Base-by-base conservation (phyloP, 2,888 invertebrate genomes). In the Dasysyrphus albostriatus region DNA sequence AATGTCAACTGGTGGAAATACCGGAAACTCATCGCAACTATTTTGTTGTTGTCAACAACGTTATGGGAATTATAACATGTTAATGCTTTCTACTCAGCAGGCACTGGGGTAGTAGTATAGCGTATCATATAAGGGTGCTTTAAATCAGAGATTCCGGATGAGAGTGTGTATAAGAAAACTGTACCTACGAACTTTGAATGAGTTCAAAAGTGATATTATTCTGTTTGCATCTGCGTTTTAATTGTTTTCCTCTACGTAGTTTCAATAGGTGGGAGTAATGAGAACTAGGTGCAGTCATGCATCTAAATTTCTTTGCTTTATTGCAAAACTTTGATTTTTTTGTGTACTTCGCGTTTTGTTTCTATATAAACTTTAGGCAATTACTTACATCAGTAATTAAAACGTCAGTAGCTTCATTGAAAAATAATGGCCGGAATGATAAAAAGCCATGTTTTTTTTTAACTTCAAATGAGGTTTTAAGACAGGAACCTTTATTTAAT, bases 1-100 rank as follows among this genome's bases (percentile, higher is more conserved):
- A 83, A 78, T 34, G 69, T 74, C 63, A 65, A 49, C 32, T 34
- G 47, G 54, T 49, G 56, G 58, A 79, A 83, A 67, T 49, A 63
- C 74, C 56, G 83, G 78, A 78, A 83, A 73, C 78, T 73, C 63
- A 49, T 51, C 34, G 72, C 58, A 77, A 67, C 16, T 49, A 47
- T 65, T 34, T 76, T 59, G 5, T 42, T 44, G 14, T 63, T 44
- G 47, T 34, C 16, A 58, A 77, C 44, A 65, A 51, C 72, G 44
- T 44, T 42, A 51, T 19, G 65, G 59, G 73, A 83, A 83, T 51
- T 73, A 58, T 73, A 73, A 77, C 58, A 67, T 54, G 73, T 61
- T 73, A 83, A 69, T 54, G 59, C 37, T 78, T 69, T 74, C 54
- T 69, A 47, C 47, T 65, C 54, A 54, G 14, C 61, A 44, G 73